Conservation (phyloP, 2,113 vertebrate species). For the Triplophysa dalaica region DNA sequence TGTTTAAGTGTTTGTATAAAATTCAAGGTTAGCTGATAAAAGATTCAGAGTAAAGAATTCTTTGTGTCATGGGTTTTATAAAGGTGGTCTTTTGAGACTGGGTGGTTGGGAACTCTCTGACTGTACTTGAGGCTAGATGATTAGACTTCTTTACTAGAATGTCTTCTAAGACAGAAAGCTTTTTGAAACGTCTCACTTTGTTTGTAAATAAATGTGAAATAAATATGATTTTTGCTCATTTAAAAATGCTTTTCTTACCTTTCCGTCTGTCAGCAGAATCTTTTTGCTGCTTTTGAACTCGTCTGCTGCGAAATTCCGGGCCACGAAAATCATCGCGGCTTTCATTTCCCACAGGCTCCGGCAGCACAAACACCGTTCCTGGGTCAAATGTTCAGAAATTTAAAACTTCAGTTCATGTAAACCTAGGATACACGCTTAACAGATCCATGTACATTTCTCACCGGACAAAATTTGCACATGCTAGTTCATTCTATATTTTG, state of each 20-base stretch:
- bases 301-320: conserved; percentile 92
- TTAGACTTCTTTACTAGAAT: too few species aligned
- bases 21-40: too few species aligned
- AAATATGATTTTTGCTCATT: neutral
- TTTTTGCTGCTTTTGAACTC: conserved; percentile 82
- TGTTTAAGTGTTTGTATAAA: too few species aligned
- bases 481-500: too few species aligned
- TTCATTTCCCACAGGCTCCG: conserved; percentile 92
- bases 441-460: neutral
- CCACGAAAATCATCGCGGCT: conserved; percentile 98
- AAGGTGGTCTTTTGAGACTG: too few species aligned
- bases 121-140: too few species aligned
- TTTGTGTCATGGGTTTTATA: too few species aligned
- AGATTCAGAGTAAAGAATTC: too few species aligned
- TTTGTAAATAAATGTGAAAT: neutral
- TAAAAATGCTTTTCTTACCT: conserved; percentile 76
- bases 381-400: neutral
- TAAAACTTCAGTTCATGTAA: neutral
- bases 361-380: conserved; percentile 94
- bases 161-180: too few species aligned
- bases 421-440: neutral
- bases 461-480: too few species aligned
- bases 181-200: too few species aligned
- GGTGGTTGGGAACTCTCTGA: too few species aligned
- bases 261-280: conserved; percentile 86